phyloP scores from a whole-genome alignment of 2,888 invertebrate species.

The Pyrocoelia pectoralis region DNA sequence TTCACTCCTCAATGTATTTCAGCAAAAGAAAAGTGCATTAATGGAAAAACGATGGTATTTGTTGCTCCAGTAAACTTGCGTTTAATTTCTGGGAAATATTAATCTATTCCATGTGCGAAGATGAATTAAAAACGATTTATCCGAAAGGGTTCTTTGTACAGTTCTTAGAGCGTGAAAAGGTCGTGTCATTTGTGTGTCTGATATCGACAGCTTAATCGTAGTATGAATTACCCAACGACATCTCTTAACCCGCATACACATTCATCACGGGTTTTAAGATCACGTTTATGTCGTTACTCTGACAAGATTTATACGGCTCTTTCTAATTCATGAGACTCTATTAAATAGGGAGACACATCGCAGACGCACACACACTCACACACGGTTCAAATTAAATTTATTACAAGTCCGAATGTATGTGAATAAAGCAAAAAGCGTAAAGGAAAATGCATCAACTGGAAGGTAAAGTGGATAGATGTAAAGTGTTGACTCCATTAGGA shows the following conservation, averaged over 20 bases:
- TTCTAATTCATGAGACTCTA: constrained; percentile 12
- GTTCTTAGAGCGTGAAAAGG: constrained; percentile 31
- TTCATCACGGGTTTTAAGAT: constrained; percentile 41
- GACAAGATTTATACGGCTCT: constrained; percentile 27
- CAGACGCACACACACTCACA: background rate
- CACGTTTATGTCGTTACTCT: constrained; percentile 24
- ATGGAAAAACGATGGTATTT: no score
- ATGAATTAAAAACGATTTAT: background rate
- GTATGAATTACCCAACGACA: constrained; percentile 47
- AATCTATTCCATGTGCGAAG: background rate
- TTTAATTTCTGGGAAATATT: no score
- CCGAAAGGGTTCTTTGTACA: constrained; percentile 22
- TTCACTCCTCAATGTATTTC: no score
- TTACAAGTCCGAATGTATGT: constrained; percentile 5
- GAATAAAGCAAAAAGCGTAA: constrained; percentile 17
- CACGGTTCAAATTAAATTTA: background rate
- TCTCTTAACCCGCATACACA: constrained; percentile 45
- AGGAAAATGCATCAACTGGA: constrained; percentile 34
- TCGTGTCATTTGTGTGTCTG: constrained; percentile 37
- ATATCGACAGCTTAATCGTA: constrained; percentile 48
- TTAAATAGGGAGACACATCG: constrained; percentile 9
- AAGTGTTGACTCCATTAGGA: constrained; percentile 40
- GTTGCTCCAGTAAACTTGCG: no score
- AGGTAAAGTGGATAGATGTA: constrained; percentile 36
- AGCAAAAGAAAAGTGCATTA: no score